A percentile compares a stretch with the other conserved stretches of the same genome.
Evolutionary conservation across 2,113 vertebrate species (phyloP).

Genomic region (Eurystomus gularis): DNA sequence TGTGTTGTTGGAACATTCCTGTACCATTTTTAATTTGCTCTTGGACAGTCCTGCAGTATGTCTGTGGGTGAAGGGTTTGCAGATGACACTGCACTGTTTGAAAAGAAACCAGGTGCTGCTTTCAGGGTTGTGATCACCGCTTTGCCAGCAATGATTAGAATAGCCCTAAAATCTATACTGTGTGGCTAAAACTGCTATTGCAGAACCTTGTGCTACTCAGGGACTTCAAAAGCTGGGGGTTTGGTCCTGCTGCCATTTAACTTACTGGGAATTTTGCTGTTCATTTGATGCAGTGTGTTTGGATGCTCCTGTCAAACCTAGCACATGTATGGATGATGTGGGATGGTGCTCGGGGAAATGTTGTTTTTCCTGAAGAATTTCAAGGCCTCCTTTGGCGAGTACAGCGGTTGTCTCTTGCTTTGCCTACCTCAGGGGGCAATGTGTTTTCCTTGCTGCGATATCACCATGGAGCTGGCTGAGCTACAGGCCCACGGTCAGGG

Average conservation of each 20-base stretch:
- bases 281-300: not conserved
- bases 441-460: not conserved
- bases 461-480: not conserved
- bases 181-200: not conserved
- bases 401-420: not conserved
- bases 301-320: not conserved
- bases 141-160: not conserved
- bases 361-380: not conserved
- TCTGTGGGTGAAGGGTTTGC: not conserved
- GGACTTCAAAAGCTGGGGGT: not conserved
- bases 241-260: not conserved
- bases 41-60: not conserved
- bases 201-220: not conserved
- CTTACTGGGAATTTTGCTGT: not conserved
- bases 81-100: not conserved
- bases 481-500: not conserved
- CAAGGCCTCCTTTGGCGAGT: not conserved
- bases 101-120: not conserved
- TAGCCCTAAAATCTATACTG: not conserved
- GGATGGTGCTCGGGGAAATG: not conserved
- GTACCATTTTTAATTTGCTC: not conserved
- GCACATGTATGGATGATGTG: not conserved
- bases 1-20: not conserved
- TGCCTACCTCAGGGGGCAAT: accelerated
- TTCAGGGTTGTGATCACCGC: not conserved